Conservation (phyloP, 2,888 invertebrate genomes). For the Drosophila aldrichi region DNA sequence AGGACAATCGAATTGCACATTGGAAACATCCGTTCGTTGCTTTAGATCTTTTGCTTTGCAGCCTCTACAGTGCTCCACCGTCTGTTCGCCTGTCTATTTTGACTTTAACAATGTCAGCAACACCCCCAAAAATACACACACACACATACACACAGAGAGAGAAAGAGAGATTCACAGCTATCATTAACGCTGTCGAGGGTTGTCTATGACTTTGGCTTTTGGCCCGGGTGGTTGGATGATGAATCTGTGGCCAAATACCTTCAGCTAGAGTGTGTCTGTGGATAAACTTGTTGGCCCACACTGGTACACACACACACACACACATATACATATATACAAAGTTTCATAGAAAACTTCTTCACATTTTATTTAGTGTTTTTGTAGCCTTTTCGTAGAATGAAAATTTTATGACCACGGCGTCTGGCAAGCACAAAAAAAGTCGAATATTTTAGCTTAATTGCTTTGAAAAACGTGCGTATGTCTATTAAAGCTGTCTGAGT, state of each 20-base stretch:
- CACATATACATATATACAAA: too few species aligned
- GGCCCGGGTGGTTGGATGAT: conserved; percentile 27
- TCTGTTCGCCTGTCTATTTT: conserved; percentile 62
- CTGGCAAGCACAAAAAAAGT: conserved; percentile 19
- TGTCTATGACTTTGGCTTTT: conserved; percentile 48
- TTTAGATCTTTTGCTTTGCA: conserved; percentile 25
- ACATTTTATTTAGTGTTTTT: not conserved
- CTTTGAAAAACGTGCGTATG: conserved; percentile 34
- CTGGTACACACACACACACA: conserved; percentile 13
- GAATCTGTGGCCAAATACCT: conserved; percentile 19
- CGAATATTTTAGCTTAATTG: conserved; percentile 58
- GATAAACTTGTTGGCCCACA: conserved; percentile 28
- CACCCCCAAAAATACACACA: conserved; percentile 63
- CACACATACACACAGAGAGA: conserved; percentile 16
- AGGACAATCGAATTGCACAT: conserved; percentile 61
- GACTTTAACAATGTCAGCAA: conserved; percentile 79
- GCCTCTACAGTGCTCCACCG: not conserved
- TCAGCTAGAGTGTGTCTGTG: conserved; percentile 1
- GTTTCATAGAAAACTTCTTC: conserved; percentile 34
- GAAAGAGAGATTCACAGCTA: conserved; percentile 27
- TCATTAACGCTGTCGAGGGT: conserved; percentile 80
- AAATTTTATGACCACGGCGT: conserved; percentile 34
- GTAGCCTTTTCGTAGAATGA: conserved; percentile 13
- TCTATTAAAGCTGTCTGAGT: conserved; percentile 46
- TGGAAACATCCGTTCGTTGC: conserved; percentile 28